phyloP scores from a whole-genome alignment of 2,797 vertebrate genomes.

The Gambusia yucatana region DNA sequence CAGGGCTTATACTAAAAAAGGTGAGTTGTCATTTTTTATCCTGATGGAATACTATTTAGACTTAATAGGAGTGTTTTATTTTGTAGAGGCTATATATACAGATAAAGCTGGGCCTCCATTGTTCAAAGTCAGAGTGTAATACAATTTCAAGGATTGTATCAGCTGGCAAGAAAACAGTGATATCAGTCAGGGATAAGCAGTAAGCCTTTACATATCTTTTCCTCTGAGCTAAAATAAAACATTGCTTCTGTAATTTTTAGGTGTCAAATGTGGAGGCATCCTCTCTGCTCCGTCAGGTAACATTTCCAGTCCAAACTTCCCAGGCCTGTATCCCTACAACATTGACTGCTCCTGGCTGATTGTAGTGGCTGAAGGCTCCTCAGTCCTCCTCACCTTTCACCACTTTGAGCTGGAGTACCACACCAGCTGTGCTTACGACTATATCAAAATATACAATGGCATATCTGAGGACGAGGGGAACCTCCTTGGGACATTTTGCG shows the following conservation, averaged over 20 bases:
- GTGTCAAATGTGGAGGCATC: conserved; percentile 96
- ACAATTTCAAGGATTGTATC: conserved; percentile 29
- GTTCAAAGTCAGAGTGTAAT: conserved; percentile 56
- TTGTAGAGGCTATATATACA: conserved; percentile 31
- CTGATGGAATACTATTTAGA: conserved; percentile 47
- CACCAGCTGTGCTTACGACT: conserved; percentile 88
- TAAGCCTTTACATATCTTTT: not conserved
- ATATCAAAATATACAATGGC: conserved; percentile 96
- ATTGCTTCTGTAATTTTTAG: conserved; percentile 68
- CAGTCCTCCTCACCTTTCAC: conserved; percentile 91
- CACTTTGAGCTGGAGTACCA: conserved; percentile 95
- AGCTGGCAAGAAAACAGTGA: conserved; percentile 11
- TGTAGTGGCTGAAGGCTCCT: conserved; percentile 94
- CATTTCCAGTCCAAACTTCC: conserved; percentile 97
- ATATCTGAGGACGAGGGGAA: conserved; percentile 88
- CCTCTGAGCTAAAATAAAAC: conserved; percentile 22
- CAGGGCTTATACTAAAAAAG: conserved; percentile 83
- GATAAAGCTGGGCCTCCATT: conserved; percentile 27
- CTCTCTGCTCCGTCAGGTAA: conserved; percentile 91
- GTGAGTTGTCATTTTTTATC: conserved; percentile 82
- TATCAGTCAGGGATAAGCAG: conserved; percentile 19
- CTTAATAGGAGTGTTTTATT: conserved; percentile 51
- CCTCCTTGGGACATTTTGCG: conserved; percentile 94
- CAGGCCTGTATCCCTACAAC: conserved; percentile 91
- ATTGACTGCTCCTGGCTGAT: conserved; percentile 94